Conservation (phyloP, 2,888 invertebrate genomes). For the Reticulitermes lucifugus region DNA sequence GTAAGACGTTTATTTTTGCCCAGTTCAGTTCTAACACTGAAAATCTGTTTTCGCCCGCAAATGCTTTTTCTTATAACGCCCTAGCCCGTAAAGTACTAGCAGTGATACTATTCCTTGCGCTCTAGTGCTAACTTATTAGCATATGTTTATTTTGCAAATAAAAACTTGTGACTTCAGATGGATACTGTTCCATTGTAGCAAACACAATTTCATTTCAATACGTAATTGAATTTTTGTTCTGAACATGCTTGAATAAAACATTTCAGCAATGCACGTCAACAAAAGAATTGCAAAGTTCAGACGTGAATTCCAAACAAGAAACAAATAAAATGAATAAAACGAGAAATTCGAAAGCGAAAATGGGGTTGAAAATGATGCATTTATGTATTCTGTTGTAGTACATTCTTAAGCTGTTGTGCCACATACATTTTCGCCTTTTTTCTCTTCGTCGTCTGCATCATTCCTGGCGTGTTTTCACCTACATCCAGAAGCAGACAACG, state of each 20-base stretch:
- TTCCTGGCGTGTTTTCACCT: not conserved
- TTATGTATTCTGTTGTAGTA: not conserved
- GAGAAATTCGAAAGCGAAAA: not conserved
- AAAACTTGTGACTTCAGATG: not conserved
- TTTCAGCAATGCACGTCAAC: not conserved
- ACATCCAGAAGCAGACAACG: not conserved
- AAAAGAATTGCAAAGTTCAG: not conserved
- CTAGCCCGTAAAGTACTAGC: no score
- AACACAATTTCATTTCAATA: not conserved
- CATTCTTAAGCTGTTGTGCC: no score
- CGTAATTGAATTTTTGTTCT: not conserved
- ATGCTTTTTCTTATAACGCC: no score
- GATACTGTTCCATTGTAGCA: not conserved
- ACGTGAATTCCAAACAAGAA: not conserved
- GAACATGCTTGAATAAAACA: not conserved
- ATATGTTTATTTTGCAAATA: not conserved
- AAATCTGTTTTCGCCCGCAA: no score
- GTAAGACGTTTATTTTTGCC: no score
- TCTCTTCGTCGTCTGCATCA: not conserved
- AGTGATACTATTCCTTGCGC: no score
- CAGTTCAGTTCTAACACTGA: no score
- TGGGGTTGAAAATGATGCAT: not conserved
- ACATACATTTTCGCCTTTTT: no score
- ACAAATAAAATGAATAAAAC: not conserved
- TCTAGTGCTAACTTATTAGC: not conserved